phyloP scores from a whole-genome alignment of 2,888 invertebrate genomes.

The Ennomos erosarius region DNA sequence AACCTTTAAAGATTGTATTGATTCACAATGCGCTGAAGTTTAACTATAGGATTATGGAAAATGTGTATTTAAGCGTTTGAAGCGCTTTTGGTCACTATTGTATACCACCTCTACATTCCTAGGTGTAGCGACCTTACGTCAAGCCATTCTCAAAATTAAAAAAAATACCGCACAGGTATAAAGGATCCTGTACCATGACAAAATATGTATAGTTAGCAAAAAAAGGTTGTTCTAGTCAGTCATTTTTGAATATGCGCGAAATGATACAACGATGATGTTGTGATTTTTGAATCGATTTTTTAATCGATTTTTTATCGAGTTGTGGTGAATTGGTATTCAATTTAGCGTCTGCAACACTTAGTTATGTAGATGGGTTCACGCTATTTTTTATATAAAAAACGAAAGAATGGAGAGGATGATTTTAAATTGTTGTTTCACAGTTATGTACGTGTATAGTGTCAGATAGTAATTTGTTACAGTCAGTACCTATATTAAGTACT shows the following conservation, averaged over 20 bases:
- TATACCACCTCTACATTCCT: conserved; percentile 56
- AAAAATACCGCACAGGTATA: conserved; percentile 62
- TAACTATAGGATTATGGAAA: too few species aligned
- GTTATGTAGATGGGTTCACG: conserved; percentile 21
- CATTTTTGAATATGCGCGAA: conserved; percentile 58
- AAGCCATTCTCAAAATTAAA: conserved; percentile 49
- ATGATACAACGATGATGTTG: conserved; percentile 59
- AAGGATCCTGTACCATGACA: conserved; percentile 57
- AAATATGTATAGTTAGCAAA: conserved; percentile 36
- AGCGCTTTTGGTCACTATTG: too few species aligned
- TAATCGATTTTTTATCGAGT: conserved; percentile 37
- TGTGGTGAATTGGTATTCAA: conserved; percentile 39
- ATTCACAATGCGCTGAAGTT: too few species aligned
- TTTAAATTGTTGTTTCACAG: conserved; percentile 11
- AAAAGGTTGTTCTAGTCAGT: conserved; percentile 20
- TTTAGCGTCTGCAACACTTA: conserved; percentile 26
- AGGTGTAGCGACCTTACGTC: conserved; percentile 43
- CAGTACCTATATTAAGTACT: background rate
- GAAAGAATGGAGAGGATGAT: conserved; percentile 11
- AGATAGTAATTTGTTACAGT: conserved; percentile 17
- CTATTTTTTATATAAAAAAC: conserved; percentile 20
- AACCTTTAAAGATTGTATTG: too few species aligned
- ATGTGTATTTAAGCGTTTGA: too few species aligned
- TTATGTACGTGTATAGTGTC: conserved; percentile 4
- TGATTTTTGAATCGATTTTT: conserved; percentile 46